Evolutionary conservation across 1,140 invertebrate species (phyloP).

Genomic region (Holotrichia oblita): DNA sequence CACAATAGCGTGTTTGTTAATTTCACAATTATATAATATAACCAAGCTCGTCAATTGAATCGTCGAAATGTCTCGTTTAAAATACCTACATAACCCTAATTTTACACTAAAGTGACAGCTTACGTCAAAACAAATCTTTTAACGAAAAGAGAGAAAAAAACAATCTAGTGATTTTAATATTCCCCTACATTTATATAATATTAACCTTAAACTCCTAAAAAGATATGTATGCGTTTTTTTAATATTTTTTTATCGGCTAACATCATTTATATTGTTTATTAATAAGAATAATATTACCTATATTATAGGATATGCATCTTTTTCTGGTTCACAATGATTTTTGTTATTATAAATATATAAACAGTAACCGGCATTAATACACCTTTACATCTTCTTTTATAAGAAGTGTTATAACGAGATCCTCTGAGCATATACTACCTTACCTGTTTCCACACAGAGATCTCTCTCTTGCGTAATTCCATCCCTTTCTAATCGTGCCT

Average conservation of each 20-base stretch:
- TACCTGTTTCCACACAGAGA: too few relatives aligned
- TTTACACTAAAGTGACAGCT: not conserved
- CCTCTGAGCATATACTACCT: not conserved
- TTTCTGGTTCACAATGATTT: not conserved
- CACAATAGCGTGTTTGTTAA: not conserved
- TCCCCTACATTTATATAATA: not conserved
- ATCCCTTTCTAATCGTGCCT: not conserved
- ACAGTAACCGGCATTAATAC: not conserved
- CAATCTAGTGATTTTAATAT: not conserved
- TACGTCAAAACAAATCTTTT: not conserved
- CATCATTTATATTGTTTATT: not conserved
- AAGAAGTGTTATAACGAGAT: too few relatives aligned
- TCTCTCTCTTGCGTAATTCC: not conserved
- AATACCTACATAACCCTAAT: too few relatives aligned
- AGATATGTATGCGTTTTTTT: slow-evolving; percentile 7
- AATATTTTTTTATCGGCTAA: not conserved
- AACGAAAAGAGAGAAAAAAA: not conserved
- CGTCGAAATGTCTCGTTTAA: too few relatives aligned
- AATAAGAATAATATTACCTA: not conserved
- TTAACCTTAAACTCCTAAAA: not conserved
- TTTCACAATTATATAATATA: too few relatives aligned
- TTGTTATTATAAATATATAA: slow-evolving; percentile 19
- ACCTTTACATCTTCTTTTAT: not conserved
- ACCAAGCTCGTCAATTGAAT: too few relatives aligned
- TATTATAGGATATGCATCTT: not conserved